These are phyloP conservation scores for Parazoanthus atlanticus DNA, from an alignment of 92 coral and sea anemone species.

Conservation along the genomic window DNA sequence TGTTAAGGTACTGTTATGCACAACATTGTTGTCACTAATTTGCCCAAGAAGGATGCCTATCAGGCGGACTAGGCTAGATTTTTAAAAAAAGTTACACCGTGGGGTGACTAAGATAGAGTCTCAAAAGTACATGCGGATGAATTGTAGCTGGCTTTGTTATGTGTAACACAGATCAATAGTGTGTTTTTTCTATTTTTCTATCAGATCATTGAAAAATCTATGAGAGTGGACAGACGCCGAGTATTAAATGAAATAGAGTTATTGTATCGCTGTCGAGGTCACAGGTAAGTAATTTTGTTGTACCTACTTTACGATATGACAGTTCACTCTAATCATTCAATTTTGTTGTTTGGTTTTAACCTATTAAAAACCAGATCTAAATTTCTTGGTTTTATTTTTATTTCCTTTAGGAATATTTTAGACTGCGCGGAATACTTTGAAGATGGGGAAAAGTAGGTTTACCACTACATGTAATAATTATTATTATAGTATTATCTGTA, in stretches of 20 bases:
- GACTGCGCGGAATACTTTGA: slow-evolving; percentile 90
- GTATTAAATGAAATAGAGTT: slow-evolving; percentile 87
- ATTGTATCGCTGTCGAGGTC: slow-evolving; percentile 83
- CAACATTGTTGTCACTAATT: no score
- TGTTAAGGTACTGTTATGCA: slow-evolving; percentile 61
- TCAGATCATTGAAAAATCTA: slow-evolving; percentile 80
- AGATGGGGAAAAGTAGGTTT: slow-evolving; percentile 71
- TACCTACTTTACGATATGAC: no score
- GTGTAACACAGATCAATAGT: no score
- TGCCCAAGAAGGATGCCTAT: no score
- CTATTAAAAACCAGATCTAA: background rate
- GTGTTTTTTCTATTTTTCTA: background rate
- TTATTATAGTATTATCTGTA: background rate
- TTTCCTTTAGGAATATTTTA: slow-evolving; percentile 67
- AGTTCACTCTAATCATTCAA: no score
- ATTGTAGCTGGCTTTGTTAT: no score
- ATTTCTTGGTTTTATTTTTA: background rate
- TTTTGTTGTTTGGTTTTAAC: background rate
- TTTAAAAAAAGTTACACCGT: no score
- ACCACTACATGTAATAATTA: no score
- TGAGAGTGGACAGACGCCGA: slow-evolving; percentile 75
- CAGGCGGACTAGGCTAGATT: no score
- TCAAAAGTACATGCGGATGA: no score
- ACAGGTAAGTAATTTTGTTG: slow-evolving; percentile 59
- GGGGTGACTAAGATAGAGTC: no score